phyloP scores from a whole-genome alignment of 2,888 invertebrate species.

The Lobophora halterata region DNA sequence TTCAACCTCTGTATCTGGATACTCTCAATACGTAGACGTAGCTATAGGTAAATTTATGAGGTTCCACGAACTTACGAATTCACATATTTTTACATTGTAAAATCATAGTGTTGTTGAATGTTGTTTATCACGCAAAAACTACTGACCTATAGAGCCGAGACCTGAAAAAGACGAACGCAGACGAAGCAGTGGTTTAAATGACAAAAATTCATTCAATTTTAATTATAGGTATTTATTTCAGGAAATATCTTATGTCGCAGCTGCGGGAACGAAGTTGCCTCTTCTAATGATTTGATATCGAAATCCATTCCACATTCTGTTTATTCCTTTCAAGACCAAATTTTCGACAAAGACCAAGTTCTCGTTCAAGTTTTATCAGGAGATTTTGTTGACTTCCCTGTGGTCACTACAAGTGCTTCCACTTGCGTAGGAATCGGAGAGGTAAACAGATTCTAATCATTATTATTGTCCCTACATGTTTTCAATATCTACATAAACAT shows the following conservation, averaged over 20 bases:
- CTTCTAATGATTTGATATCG: constrained; percentile 41
- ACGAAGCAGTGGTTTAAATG: too few relatives aligned
- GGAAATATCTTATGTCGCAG: constrained; percentile 54
- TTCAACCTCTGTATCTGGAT: constrained; percentile 14
- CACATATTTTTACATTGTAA: too few relatives aligned
- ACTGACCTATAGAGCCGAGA: too few relatives aligned
- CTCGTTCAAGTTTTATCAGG: constrained; percentile 50
- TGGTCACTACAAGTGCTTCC: constrained; percentile 47
- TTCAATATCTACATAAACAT: too few relatives aligned
- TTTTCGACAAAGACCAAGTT: constrained; percentile 48
- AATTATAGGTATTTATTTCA: constrained; percentile 33
- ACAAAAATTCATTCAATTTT: constrained; percentile 18
- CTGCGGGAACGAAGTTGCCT: constrained; percentile 51
- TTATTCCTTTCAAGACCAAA: constrained; percentile 47
- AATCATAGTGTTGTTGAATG: too few relatives aligned
- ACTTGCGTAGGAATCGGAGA: constrained; percentile 50
- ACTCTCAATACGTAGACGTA: constrained; percentile 5
- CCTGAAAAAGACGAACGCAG: too few relatives aligned
- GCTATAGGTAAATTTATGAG: constrained; percentile 5
- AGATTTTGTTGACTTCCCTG: constrained; percentile 45
- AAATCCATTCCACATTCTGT: constrained; percentile 43
- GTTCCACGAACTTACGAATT: too few relatives aligned
- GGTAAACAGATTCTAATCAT: constrained; percentile 52
- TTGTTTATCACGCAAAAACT: too few relatives aligned
- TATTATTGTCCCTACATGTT: too few relatives aligned